A percentile compares a stretch with the other conserved stretches of the same genome.
Evolutionary conservation across 2,888 invertebrate species (phyloP).

Genomic region (Diarsia dahlii): DNA sequence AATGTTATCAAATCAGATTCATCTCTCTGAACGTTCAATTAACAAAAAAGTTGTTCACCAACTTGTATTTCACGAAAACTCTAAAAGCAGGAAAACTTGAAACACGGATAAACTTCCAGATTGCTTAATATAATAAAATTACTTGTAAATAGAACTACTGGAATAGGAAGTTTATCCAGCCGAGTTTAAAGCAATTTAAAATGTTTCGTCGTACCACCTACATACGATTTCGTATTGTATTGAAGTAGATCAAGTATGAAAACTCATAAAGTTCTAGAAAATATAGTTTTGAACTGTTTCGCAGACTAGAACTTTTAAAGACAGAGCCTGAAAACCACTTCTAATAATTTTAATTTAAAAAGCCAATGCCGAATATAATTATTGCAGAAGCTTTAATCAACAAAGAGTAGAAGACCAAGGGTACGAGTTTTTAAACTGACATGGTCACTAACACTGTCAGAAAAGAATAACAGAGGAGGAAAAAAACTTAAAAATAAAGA

Average conservation of each 20-base stretch:
- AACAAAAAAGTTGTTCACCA: not conserved
- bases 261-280: no score
- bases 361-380: not conserved
- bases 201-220: not conserved
- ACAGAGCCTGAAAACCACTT: not conserved
- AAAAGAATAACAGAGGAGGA: no score
- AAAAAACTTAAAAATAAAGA: no score
- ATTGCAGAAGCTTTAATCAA: not conserved
- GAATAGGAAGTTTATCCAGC: not conserved
- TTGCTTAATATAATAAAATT: constrained; percentile 11
- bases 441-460: no score
- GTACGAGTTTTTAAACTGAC: not conserved
- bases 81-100: not conserved
- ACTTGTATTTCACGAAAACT: not conserved
- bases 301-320: not conserved
- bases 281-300: no score
- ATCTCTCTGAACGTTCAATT: not conserved
- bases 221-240: not conserved
- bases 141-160: constrained; percentile 7
- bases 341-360: not conserved
- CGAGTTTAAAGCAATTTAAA: constrained; percentile 2
- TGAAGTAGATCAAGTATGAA: not conserved
- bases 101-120: constrained; percentile 8
- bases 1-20: not conserved
- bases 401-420: not conserved